A percentile compares a stretch with the other conserved stretches of the same genome.
Conservation (phyloP, 2,888 invertebrate species). For the Lithophane semibrunnea region DNA sequence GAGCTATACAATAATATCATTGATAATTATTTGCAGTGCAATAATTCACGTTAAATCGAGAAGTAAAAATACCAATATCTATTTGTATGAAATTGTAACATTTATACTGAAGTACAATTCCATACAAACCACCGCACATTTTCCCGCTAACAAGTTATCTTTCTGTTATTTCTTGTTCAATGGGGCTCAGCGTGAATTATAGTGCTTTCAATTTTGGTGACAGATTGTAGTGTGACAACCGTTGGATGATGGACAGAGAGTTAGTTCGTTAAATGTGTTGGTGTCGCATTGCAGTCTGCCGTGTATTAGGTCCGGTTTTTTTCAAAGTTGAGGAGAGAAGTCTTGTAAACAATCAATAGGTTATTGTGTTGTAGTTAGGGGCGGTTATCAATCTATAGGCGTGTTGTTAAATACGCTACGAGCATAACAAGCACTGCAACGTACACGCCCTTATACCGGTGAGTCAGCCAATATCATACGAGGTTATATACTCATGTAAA, state of each 20-base stretch:
- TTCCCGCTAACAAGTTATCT: not conserved
- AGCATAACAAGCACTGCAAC: not conserved
- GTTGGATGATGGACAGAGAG: not conserved
- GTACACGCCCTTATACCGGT: not conserved
- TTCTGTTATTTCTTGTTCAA: not conserved
- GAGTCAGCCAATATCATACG: too few species aligned
- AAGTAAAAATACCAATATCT: not conserved
- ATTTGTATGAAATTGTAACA: not conserved
- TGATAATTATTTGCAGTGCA: constrained; percentile 8
- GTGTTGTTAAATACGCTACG: not conserved
- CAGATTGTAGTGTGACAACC: constrained; percentile 25
- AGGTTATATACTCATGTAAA: not conserved
- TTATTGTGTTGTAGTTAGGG: not conserved
- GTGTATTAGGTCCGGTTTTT: constrained; percentile 4
- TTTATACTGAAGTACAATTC: not conserved
- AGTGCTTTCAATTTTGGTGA: not conserved
- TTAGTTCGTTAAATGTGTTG: constrained; percentile 13
- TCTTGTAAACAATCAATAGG: constrained; percentile 1
- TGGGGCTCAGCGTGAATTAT: constrained; percentile 32
- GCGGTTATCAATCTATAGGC: not conserved
- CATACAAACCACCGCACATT: constrained; percentile 1
- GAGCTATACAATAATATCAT: constrained; percentile 21
- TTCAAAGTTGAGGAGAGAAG: not conserved
- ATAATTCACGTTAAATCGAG: constrained; percentile 25
- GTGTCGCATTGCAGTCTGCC: constrained; percentile 40